Evolutionary conservation across 1,140 invertebrate genomes (phyloP).

Genomic region (Drosophila pseudoananassae): DNA sequence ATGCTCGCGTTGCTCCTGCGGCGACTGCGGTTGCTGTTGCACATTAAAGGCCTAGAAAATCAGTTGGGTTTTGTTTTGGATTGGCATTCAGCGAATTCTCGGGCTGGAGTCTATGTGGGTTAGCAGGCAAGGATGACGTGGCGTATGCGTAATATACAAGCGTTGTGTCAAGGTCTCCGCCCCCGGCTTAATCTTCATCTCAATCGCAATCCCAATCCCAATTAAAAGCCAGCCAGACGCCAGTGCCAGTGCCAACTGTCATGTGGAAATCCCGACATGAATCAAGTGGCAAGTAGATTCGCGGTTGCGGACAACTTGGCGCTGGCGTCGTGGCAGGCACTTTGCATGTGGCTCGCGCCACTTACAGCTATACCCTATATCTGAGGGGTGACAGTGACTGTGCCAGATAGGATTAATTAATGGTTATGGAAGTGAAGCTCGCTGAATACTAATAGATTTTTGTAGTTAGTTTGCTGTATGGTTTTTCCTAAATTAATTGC

Average conservation of each 20-base stretch:
- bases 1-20: slow-evolving; percentile 31
- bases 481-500: background rate
- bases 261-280: slow-evolving; percentile 36
- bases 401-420: slow-evolving; percentile 36
- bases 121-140: slow-evolving; percentile 40
- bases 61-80: slow-evolving; percentile 56
- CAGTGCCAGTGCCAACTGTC: slow-evolving; percentile 43
- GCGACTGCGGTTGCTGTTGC: slow-evolving; percentile 53
- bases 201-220: slow-evolving; percentile 29
- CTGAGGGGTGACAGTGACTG: slow-evolving; percentile 3
- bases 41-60: slow-evolving; percentile 74
- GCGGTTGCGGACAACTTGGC: slow-evolving; percentile 30
- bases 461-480: background rate
- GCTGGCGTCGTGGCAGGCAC: slow-evolving; percentile 45
- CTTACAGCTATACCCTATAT: slow-evolving; percentile 4
- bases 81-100: background rate
- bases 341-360: slow-evolving; percentile 45
- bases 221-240: slow-evolving; percentile 45
- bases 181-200: slow-evolving; percentile 14
- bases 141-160: slow-evolving; percentile 62
- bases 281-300: slow-evolving; percentile 31
- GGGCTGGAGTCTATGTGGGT: slow-evolving; percentile 19
- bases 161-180: slow-evolving; percentile 44
- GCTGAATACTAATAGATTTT: slow-evolving; percentile 11
- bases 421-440: slow-evolving; percentile 10